Percentiles rank a stretch among this genome's conserved stretches.
Evolutionary conservation across 2,797 vertebrate species (phyloP).

Genomic region (Muraenolepis orangiensis): DNA sequence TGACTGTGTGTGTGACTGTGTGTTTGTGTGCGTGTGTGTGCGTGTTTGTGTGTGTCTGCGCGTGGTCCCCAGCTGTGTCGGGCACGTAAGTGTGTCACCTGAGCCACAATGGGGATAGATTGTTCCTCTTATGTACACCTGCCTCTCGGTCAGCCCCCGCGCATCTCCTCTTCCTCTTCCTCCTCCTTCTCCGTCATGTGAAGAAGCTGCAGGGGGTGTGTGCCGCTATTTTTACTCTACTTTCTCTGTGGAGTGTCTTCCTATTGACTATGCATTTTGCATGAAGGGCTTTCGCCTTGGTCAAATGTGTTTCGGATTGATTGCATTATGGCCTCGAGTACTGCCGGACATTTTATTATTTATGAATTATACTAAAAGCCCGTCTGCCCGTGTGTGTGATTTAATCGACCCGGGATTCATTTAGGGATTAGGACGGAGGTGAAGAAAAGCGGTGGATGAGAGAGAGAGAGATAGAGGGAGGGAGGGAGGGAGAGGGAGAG

Average conservation of each 20-base stretch:
- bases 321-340: constrained; percentile 33
- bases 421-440: constrained; percentile 43
- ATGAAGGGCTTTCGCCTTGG: constrained; percentile 39
- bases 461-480: constrained; percentile 8
- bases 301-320: constrained; percentile 34
- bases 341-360: constrained; percentile 52
- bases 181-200: neutral
- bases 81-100: constrained; percentile 33
- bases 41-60: no score
- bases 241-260: neutral
- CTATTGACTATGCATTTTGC: constrained; percentile 33
- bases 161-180: no score
- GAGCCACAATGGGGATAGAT: constrained; percentile 28
- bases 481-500: neutral
- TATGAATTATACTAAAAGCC: constrained; percentile 63
- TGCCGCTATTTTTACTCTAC: neutral
- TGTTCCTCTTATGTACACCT: constrained; percentile 10
- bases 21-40: constrained; percentile 15
- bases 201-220: neutral
- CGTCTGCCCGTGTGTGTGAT: constrained; percentile 51
- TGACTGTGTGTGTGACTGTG: no score
- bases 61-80: no score
- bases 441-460: constrained; percentile 27
- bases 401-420: constrained; percentile 58
- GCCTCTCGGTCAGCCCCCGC: neutral